Evolutionary conservation across 2,888 invertebrate species (phyloP).

Genomic region (Nudaria mundana): DNA sequence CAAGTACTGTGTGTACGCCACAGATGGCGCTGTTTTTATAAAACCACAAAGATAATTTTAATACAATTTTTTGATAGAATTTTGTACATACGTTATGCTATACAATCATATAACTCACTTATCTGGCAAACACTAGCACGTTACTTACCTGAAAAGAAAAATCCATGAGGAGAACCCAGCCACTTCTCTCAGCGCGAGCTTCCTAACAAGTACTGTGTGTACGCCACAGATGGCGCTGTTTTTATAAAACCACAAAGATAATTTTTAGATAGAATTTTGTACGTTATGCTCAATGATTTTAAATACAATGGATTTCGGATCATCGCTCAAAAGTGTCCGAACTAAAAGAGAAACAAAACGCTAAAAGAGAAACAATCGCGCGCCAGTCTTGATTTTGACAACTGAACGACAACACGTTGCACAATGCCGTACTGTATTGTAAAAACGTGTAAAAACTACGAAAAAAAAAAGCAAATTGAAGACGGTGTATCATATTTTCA

Average conservation of each 20-base stretch:
- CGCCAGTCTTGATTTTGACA: too few species aligned
- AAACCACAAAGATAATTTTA: slow-evolving; percentile 2
- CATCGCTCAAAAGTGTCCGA: too few species aligned
- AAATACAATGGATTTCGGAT: too few species aligned
- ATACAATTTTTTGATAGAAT: neutral
- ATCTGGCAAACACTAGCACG: neutral
- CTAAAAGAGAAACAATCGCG: too few species aligned
- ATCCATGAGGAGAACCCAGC: neutral
- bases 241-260: slow-evolving; percentile 2
- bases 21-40: slow-evolving; percentile 27
- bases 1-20: slow-evolving; percentile 9
- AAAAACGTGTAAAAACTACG: too few species aligned
- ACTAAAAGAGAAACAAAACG: too few species aligned
- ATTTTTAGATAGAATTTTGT: neutral
- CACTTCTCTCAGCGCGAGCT: too few species aligned
- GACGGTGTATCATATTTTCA: too few species aligned
- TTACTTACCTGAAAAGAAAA: slow-evolving; percentile 31
- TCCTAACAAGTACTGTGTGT: slow-evolving; percentile 4
- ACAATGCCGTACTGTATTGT: too few species aligned
- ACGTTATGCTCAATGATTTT: too few species aligned
- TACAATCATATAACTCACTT: neutral
- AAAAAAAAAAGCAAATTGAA: too few species aligned
- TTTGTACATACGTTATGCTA: neutral
- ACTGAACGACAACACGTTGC: too few species aligned
- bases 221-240: slow-evolving; percentile 30